Percentiles rank a stretch among this genome's conserved stretches.
Conservation (phyloP, 2,113 vertebrate species). For the Saguinus midas region DNA sequence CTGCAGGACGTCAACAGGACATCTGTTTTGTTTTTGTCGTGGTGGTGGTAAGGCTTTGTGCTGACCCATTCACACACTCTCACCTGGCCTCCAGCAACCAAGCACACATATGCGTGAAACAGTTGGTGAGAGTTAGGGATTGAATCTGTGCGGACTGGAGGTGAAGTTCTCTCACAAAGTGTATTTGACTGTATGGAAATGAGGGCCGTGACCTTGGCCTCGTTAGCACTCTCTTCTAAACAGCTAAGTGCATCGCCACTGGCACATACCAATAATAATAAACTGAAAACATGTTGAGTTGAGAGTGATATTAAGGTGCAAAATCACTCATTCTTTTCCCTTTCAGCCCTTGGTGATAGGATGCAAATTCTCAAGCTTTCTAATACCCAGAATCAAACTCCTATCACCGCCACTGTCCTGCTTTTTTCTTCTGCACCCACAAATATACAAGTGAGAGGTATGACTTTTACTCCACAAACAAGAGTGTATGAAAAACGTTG, state of each 20-base stretch:
- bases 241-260: slow-evolving; percentile 1
- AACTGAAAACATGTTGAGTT: neutral
- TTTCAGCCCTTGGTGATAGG: neutral
- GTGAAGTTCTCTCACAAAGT: slow-evolving; percentile 35
- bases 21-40: neutral
- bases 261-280: neutral
- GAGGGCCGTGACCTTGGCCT: slow-evolving; percentile 49
- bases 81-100: neutral
- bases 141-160: neutral
- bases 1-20: neutral
- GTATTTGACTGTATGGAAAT: slow-evolving; percentile 46
- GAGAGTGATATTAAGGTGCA: neutral
- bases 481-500: neutral
- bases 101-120: neutral
- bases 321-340: neutral
- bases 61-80: slow-evolving; percentile 34
- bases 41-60: neutral
- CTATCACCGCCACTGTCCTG: neutral
- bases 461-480: slow-evolving; percentile 6
- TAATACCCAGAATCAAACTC: neutral
- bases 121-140: neutral
- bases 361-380: slow-evolving; percentile 18
- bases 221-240: slow-evolving; percentile 43
- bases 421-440: neutral
- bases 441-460: neutral